Conservation (phyloP, 2,797 vertebrate genomes). For the Natrix natrix region DNA sequence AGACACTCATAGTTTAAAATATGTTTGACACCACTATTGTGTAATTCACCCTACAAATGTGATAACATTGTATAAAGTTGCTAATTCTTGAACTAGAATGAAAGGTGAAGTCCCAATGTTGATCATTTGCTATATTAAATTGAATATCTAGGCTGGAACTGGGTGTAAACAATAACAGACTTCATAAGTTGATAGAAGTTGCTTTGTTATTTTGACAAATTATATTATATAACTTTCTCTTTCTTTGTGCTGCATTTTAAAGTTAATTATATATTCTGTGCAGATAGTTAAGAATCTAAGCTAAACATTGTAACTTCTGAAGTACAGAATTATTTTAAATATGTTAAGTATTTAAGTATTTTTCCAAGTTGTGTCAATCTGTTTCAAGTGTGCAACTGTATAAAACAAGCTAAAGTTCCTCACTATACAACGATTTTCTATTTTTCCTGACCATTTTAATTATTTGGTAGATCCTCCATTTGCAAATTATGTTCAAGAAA, state of each 20-base stretch:
- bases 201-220: not conserved
- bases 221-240: not conserved
- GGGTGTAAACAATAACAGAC: not conserved
- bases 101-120: not conserved
- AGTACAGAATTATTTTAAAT: not conserved
- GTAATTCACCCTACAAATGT: not conserved
- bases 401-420: constrained; percentile 30
- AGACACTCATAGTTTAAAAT: not conserved
- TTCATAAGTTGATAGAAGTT: not conserved
- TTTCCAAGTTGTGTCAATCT: constrained; percentile 41
- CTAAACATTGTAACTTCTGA: constrained; percentile 29
- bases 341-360: constrained; percentile 16
- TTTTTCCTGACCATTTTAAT: constrained; percentile 50
- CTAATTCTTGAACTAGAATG: not conserved
- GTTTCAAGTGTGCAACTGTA: constrained; percentile 2
- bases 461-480: constrained; percentile 62
- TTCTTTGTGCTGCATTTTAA: not conserved
- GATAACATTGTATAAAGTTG: not conserved
- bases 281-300: constrained; percentile 24
- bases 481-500: constrained; percentile 15
- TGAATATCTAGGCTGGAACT: not conserved
- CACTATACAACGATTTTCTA: not conserved
- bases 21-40: not conserved
- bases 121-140: not conserved
- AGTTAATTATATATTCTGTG: not conserved